A percentile compares a stretch with the other conserved stretches of the same genome.
Conservation (phyloP, 2,888 invertebrate genomes). For the Lasioglossum leucozonium region DNA sequence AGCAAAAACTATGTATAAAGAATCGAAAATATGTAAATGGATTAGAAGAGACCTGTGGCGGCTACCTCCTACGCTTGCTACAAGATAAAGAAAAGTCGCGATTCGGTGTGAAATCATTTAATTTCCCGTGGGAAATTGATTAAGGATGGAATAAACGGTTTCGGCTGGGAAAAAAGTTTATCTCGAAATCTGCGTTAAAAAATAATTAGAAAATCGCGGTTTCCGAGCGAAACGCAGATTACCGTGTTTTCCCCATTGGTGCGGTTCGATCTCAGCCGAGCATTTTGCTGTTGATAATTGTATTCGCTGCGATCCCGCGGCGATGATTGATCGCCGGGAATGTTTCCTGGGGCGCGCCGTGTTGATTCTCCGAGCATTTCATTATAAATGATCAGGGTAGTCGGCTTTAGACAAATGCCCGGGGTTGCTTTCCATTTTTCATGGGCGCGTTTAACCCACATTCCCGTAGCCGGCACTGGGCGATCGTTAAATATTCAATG, state of each 20-base stretch:
- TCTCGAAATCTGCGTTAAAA: not conserved
- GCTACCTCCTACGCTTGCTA: too few species aligned
- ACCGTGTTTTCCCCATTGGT: not conserved
- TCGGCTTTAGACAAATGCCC: constrained; percentile 29
- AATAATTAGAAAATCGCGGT: not conserved
- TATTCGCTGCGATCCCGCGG: constrained; percentile 2
- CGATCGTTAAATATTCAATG: constrained; percentile 32
- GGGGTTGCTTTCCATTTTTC: constrained; percentile 28
- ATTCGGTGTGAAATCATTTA: not conserved
- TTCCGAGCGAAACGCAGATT: not conserved
- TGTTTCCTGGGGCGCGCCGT: not conserved
- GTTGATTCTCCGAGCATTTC: constrained; percentile 22
- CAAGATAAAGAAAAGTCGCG: too few species aligned
- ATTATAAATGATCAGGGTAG: constrained; percentile 27
- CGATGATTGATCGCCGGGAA: constrained; percentile 14
- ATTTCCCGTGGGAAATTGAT: not conserved
- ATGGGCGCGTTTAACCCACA: constrained; percentile 30
- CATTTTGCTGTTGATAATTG: not conserved
- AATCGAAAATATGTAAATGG: too few species aligned
- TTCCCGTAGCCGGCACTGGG: not conserved
- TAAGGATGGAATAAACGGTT: not conserved
- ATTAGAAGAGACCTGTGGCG: too few species aligned
- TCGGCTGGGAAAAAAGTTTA: too few species aligned
- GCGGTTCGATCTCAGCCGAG: constrained; percentile 4
- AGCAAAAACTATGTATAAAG: too few species aligned